A percentile compares a stretch with the other conserved stretches of the same genome.
Conservation (phyloP, 2,888 invertebrate genomes). For the Spilarctia lutea region DNA sequence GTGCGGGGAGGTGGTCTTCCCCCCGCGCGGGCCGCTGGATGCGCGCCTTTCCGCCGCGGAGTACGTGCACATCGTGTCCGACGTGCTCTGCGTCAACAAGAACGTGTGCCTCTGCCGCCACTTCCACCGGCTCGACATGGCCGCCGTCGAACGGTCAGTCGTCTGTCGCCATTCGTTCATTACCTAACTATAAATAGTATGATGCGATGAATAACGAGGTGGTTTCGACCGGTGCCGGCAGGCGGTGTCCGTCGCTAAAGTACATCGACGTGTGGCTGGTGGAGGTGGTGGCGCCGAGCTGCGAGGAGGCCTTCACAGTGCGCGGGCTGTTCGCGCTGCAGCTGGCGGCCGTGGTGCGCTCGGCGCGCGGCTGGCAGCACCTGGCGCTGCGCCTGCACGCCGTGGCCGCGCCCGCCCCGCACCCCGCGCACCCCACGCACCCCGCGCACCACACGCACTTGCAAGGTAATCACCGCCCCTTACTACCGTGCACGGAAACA, state of each 20-base stretch:
- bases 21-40: conserved; percentile 23
- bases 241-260: conserved; percentile 86
- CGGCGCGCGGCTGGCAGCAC: conserved; percentile 95
- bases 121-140: conserved; percentile 94
- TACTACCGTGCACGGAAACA: too few species aligned
- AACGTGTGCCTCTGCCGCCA: conserved; percentile 97
- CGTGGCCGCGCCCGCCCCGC: conserved; percentile 78
- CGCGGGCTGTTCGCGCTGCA: conserved; percentile 98
- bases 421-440: conserved; percentile 24
- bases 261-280: conserved; percentile 99
- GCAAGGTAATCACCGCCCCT: conserved; percentile 47
- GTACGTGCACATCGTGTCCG: conserved; percentile 89
- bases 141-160: conserved; percentile 89
- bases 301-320: conserved; percentile 94
- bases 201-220: too few species aligned
- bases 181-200: too few species aligned
- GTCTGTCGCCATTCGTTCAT: not conserved
- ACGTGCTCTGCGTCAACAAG: conserved; percentile 96
- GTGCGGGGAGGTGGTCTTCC: conserved; percentile 34
- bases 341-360: conserved; percentile 97
- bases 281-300: conserved; percentile 93
- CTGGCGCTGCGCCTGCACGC: conserved; percentile 95
- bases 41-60: conserved; percentile 60
- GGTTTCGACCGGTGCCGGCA: conserved; percentile 54
- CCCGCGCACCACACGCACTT: conserved; percentile 49